Percentiles rank a stretch among this genome's conserved stretches.
Conservation (phyloP, 2,797 vertebrate genomes). For the Okamejei kenojei region DNA sequence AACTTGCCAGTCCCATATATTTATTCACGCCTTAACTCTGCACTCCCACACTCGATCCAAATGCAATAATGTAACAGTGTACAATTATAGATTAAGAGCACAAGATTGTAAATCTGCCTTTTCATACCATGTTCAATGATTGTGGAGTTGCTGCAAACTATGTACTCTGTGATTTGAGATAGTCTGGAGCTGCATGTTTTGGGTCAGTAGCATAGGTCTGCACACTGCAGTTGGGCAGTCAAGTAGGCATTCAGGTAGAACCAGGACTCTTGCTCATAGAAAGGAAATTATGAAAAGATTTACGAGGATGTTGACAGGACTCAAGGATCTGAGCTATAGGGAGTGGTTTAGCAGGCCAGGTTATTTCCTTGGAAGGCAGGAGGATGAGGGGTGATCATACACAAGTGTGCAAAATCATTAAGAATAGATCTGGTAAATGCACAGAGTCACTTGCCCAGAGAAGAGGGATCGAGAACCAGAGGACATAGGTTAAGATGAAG, state of each 20-base stretch:
- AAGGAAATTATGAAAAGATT: not conserved
- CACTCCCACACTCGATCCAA: not conserved
- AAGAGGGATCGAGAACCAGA: no score
- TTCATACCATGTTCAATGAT: not conserved
- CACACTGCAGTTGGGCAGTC: not conserved
- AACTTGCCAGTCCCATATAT: no score
- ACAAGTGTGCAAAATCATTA: no score
- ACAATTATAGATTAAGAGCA: not conserved
- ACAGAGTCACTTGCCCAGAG: no score
- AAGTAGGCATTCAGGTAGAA: not conserved
- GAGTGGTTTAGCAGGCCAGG: no score
- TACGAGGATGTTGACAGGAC: no score
- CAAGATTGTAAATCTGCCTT: not conserved
- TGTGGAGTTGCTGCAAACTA: not conserved
- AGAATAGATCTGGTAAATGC: no score
- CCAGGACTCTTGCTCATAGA: not conserved
- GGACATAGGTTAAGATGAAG: no score
- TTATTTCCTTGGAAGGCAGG: no score
- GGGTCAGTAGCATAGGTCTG: not conserved
- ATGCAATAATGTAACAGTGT: not conserved
- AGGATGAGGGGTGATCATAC: no score
- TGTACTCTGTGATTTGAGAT: not conserved
- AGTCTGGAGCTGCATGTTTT: not conserved
- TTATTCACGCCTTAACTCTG: not conserved
- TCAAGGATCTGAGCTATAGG: no score